Percentiles rank a stretch among this genome's conserved stretches.
These are phyloP conservation scores for Eciton burchellii DNA, from an alignment of 1,140 invertebrate genomes.

Conservation along the genomic window DNA sequence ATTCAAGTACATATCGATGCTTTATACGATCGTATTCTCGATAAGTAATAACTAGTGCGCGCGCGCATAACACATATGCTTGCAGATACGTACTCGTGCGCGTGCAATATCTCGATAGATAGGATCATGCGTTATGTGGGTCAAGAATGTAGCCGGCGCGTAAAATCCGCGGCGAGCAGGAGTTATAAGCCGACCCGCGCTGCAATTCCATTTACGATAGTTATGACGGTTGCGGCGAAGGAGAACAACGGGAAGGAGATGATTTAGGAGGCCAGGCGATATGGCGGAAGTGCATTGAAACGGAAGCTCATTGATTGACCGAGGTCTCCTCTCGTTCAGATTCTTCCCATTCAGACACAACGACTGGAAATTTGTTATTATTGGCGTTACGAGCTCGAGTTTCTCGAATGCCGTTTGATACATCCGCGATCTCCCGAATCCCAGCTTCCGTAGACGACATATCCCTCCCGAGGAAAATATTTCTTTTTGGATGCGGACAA, in stretches of 20 bases:
- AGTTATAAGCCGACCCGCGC: slow-evolving; percentile 34
- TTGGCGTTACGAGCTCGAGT: not conserved
- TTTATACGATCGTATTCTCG: slow-evolving; percentile 34
- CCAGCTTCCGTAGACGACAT: slow-evolving; percentile 6
- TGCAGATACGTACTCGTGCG: not conserved
- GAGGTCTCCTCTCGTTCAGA: not conserved
- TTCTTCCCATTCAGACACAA: slow-evolving; percentile 7
- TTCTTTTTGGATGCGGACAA: not conserved
- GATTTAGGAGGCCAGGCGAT: slow-evolving; percentile 33
- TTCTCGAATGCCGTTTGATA: not conserved
- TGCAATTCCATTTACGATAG: slow-evolving; percentile 43
- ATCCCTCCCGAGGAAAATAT: slow-evolving; percentile 14
- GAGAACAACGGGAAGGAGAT: slow-evolving; percentile 38
- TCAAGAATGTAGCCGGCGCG: slow-evolving; percentile 42
- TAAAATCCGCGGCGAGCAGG: slow-evolving; percentile 28
- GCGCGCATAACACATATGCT: not conserved
- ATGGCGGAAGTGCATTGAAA: slow-evolving; percentile 32
- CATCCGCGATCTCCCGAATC: not conserved
- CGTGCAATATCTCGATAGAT: slow-evolving; percentile 40
- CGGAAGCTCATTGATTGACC: not conserved
- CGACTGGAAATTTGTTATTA: slow-evolving; percentile 5
- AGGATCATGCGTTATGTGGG: slow-evolving; percentile 31
- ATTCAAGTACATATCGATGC: slow-evolving; percentile 4
- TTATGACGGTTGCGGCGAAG: slow-evolving; percentile 20
- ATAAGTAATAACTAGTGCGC: slow-evolving; percentile 21